Evolutionary conservation across 2,113 vertebrate species (phyloP).

Genomic region (Sarotherodon lohbergeri): DNA sequence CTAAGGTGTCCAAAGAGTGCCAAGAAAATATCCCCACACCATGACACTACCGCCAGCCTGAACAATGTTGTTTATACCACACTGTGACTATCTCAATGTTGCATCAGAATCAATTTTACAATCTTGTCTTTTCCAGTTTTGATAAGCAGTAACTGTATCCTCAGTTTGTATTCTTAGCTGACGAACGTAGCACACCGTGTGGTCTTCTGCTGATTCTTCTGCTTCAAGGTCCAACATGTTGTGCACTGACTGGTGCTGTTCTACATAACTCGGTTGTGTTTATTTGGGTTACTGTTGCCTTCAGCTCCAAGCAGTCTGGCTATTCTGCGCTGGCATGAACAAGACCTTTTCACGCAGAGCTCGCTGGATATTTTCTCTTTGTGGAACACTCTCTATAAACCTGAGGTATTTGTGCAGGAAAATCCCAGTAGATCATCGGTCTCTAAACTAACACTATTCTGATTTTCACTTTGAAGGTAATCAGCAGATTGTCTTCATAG

Average conservation of each 20-base stretch:
- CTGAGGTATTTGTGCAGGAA: not conserved
- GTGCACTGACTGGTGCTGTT: not conserved
- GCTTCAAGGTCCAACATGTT: not conserved
- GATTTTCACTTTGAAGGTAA: not conserved
- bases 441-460: not conserved
- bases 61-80: not conserved
- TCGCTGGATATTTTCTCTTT: not conserved
- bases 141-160: not conserved
- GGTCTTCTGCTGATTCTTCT: not conserved
- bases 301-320: not conserved
- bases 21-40: not conserved
- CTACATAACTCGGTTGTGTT: not conserved
- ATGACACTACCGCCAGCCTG: not conserved
- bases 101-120: not conserved
- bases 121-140: not conserved
- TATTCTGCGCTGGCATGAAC: not conserved
- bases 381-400: not conserved
- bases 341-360: fast-evolving
- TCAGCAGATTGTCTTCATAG: not conserved
- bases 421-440: fast-evolving
- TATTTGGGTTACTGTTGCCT: not conserved
- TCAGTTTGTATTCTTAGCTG: not conserved
- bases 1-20: not conserved
- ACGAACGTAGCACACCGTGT: fast-evolving
- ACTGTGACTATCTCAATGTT: not conserved